phyloP scores from a whole-genome alignment of 2,888 invertebrate species.

The Sphecodes monilicornis region DNA sequence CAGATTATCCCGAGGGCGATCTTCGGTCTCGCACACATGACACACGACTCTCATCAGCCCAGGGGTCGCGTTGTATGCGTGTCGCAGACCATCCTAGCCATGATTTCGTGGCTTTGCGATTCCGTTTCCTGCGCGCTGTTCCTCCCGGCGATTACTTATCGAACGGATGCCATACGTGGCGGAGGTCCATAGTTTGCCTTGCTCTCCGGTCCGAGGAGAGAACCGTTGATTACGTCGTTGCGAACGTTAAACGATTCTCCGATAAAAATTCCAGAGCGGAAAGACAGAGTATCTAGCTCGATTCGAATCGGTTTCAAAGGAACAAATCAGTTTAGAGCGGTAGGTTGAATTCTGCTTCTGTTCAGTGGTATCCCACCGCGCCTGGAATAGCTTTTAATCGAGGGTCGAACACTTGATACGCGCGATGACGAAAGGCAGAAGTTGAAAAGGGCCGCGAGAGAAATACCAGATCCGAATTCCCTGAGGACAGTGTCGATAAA shows the following conservation, averaged over 20 bases:
- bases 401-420: slow-evolving; percentile 62
- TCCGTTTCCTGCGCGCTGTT: slow-evolving; percentile 21
- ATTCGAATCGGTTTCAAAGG: neutral
- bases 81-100: neutral
- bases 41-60: slow-evolving; percentile 5
- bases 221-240: neutral
- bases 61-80: neutral
- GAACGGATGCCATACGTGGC: neutral
- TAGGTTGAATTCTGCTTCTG: neutral
- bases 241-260: neutral
- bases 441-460: slow-evolving; percentile 42
- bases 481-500: slow-evolving; percentile 63
- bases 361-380: neutral
- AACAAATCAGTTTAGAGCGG: neutral
- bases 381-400: slow-evolving; percentile 69
- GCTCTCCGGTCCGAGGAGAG: neutral
- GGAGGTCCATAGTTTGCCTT: neutral
- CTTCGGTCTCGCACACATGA: slow-evolving; percentile 30
- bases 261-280: neutral
- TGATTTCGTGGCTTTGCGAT: slow-evolving; percentile 44
- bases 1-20: slow-evolving; percentile 60
- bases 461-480: slow-evolving; percentile 34
- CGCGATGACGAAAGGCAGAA: slow-evolving; percentile 24
- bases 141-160: slow-evolving; percentile 48
- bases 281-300: neutral